Evolutionary conservation across 1,140 invertebrate species (phyloP).

Genomic region (Drosophila nannoptera): DNA sequence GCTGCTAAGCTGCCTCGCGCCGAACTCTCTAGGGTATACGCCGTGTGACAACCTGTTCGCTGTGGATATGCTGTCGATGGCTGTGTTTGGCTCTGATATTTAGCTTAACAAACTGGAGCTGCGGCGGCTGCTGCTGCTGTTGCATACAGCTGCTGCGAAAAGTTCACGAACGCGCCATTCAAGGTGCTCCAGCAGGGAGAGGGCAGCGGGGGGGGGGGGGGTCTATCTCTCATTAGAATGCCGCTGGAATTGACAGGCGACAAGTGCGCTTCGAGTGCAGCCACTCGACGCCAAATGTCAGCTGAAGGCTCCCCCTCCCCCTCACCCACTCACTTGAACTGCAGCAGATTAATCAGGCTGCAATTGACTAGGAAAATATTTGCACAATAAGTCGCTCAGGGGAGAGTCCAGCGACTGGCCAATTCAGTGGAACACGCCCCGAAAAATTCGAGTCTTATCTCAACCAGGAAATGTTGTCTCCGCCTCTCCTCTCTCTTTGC

Average conservation of each 20-base stretch:
- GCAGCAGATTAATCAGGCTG: slow-evolving; percentile 13
- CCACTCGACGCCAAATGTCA: slow-evolving; percentile 32
- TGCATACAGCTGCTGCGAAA: slow-evolving; percentile 36
- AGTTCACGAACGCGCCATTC: slow-evolving; percentile 62
- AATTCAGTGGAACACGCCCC: slow-evolving; percentile 51
- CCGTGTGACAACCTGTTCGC: not conserved
- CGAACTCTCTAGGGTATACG: not conserved
- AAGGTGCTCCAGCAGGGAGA: slow-evolving; percentile 17
- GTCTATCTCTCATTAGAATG: slow-evolving; percentile 64
- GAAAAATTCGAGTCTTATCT: slow-evolving; percentile 54
- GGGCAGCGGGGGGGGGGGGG: slow-evolving; percentile 8
- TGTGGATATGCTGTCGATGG: slow-evolving; percentile 22
- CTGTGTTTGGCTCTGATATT: slow-evolving; percentile 57
- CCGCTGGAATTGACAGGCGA: slow-evolving; percentile 58
- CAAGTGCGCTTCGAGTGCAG: slow-evolving; percentile 42
- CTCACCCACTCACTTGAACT: not conserved
- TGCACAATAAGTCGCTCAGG: slow-evolving; percentile 50
- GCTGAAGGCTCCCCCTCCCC: not conserved
- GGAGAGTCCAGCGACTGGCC: slow-evolving; percentile 6
- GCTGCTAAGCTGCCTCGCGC: too few relatives aligned
- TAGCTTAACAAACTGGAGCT: slow-evolving; percentile 48
- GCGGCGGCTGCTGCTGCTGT: not conserved
- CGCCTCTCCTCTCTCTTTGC: slow-evolving; percentile 7
- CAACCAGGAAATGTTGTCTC: slow-evolving; percentile 65
- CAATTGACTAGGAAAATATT: slow-evolving; percentile 53